Conservation (phyloP, 2,797 vertebrate species). For the Spinus pinus region DNA sequence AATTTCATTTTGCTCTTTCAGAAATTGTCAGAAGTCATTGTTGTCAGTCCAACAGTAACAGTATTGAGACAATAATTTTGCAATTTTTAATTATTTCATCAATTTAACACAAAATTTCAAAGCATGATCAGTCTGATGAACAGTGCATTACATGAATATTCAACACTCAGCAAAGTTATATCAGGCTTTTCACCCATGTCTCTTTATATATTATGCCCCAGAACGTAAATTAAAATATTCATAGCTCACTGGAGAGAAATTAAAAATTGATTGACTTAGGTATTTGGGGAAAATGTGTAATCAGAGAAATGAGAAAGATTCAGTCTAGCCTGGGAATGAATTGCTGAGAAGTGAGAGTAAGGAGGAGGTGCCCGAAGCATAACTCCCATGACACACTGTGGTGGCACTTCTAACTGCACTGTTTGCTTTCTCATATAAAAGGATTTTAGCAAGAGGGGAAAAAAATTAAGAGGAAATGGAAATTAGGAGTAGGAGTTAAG, state of each 20-base stretch:
- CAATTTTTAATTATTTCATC: not conserved
- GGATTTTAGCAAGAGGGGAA: not conserved
- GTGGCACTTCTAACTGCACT: conserved; percentile 54
- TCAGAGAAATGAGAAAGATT: not conserved
- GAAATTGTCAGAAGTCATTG: not conserved
- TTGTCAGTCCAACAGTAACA: not conserved
- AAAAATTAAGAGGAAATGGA: not conserved
- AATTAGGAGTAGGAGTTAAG: not conserved
- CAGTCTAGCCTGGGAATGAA: not conserved
- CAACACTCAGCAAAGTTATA: not conserved
- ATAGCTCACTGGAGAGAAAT: conserved; percentile 30
- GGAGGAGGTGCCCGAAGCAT: conserved; percentile 31
- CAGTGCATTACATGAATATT: conserved; percentile 36
- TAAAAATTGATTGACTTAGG: conserved; percentile 3
- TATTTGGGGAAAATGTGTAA: conserved; percentile 3
- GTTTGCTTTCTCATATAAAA: not conserved
- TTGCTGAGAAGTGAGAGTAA: not conserved
- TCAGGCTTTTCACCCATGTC: conserved; percentile 20
- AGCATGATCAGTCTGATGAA: not conserved
- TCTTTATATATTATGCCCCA: not conserved
- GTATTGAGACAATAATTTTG: not conserved
- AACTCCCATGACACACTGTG: conserved; percentile 65
- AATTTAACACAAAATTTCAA: not conserved
- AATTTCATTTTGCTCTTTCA: not conserved
- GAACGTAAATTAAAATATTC: conserved; percentile 32